Conservation (phyloP, 2,797 vertebrate species). For the Podarcis siculus region DNA sequence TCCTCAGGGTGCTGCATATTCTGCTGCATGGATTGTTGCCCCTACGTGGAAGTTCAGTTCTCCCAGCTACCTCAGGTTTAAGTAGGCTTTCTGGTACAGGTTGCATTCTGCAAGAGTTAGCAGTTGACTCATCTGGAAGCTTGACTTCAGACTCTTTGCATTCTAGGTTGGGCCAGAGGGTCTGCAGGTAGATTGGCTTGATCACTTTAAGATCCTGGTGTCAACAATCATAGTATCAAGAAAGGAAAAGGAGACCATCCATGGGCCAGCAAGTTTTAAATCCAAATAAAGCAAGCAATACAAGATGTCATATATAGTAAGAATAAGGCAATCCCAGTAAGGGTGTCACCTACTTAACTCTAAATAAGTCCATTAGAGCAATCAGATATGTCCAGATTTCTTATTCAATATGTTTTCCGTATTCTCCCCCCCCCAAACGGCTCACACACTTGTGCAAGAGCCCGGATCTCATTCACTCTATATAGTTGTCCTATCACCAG, state of each 20-base stretch:
- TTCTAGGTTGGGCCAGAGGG: not conserved
- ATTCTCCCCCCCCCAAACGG: too few species aligned
- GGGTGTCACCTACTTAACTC: not conserved
- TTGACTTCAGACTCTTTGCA: not conserved
- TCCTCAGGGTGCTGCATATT: not conserved
- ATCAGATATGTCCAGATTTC: not conserved
- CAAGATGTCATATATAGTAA: not conserved
- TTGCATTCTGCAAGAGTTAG: not conserved
- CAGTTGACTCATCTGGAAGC: not conserved
- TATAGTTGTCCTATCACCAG: not conserved
- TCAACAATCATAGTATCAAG: not conserved
- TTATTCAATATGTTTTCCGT: too few species aligned
- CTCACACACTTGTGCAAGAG: not conserved
- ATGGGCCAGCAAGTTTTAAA: not conserved
- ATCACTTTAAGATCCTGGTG: not conserved
- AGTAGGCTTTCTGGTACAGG: not conserved
- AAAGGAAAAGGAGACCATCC: not conserved
- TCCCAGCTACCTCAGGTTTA: not conserved
- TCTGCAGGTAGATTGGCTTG: not conserved
- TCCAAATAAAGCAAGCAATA: not conserved
- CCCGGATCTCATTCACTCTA: not conserved
- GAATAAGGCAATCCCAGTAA: not conserved
- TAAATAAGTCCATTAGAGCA: not conserved
- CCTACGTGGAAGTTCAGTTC: not conserved
- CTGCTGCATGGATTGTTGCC: not conserved